Conservation (phyloP, 2,797 vertebrate genomes). For the Rhinatrema bivittatum region DNA sequence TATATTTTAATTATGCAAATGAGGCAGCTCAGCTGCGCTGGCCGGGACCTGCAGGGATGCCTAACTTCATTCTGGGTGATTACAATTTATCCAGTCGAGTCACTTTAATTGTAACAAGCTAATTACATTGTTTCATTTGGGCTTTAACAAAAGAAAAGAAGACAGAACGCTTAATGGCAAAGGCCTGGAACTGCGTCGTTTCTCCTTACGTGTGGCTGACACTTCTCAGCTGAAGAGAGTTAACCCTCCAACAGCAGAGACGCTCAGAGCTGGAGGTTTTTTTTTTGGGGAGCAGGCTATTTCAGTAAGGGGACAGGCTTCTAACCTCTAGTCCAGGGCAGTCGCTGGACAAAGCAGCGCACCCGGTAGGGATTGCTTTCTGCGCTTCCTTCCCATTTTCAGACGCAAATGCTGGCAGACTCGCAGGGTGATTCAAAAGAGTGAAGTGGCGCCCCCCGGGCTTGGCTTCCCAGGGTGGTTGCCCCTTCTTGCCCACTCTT, state of each 20-base stretch:
- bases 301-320: not conserved
- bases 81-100: conserved; percentile 99
- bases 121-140: conserved; percentile 99
- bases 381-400: no score
- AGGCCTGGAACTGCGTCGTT: not conserved
- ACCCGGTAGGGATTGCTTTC: no score
- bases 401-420: no score
- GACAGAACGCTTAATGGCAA: conserved; percentile 69
- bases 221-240: not conserved
- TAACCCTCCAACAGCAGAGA: conserved; percentile 10
- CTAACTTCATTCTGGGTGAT: conserved; percentile 98
- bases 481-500: no score
- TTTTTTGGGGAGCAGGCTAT: not conserved
- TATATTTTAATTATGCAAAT: conserved; percentile 99
- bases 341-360: no score
- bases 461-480: no score
- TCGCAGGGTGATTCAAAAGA: no score
- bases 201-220: conserved; percentile 15
- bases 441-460: no score
- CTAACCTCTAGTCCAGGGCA: no score
- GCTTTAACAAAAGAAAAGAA: conserved; percentile 94
- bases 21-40: conserved; percentile 96
- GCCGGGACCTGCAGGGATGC: conserved; percentile 95
- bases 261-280: accelerated
- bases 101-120: conserved; percentile 99